Evolutionary conservation across 2,888 invertebrate species (phyloP), one percentile per base, ranked within the genome.

Genomic region (Euplagia quadripunctaria): DNA sequence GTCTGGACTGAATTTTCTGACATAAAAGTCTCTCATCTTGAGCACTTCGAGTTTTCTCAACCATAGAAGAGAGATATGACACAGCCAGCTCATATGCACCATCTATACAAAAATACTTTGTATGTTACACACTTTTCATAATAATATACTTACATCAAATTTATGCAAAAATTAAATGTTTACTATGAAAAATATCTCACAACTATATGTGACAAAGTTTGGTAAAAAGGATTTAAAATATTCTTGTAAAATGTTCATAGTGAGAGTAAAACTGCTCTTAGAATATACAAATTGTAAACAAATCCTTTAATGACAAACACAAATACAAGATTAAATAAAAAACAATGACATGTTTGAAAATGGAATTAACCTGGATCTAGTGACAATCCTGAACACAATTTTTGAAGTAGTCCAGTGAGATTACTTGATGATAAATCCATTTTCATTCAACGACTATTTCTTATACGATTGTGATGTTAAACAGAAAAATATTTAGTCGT

Each of bases 1-100:
- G 86, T 42, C 89, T 87, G 17, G 92, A 85, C 71, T 94, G 91
- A 68, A 96, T 95, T 83, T 92, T 94, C 80, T 96, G 94, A 84
- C 93, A 95, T 7, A 96, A 85, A 41, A 93, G 81, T 72, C 89
- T 92, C 83, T 96, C 96, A 90, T 95, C 95, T 73, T 89, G 93
- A 16, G 86, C 75, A 71, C 87, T 80, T 12, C 88, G 87, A 42
- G 82, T 81, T 76, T 93, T 93, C 67, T 92, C 92, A 74, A 90
- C 90, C 42, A 91, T 91, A 9, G 94, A 92, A 67, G 95, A 92
- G 71, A 95, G 85, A 87, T 95, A 96, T 76, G 95, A 93, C 14
- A 95, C 88, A 46, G 96, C 96, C 82, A 95, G 80, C 83, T 95
- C 96, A 90, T 93, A 95, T 61, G 95, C 94, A 75, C 92, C 92